These are phyloP conservation scores for Gerris lacustris DNA, from an alignment of 2,888 invertebrate genomes.

Conservation along the genomic window DNA sequence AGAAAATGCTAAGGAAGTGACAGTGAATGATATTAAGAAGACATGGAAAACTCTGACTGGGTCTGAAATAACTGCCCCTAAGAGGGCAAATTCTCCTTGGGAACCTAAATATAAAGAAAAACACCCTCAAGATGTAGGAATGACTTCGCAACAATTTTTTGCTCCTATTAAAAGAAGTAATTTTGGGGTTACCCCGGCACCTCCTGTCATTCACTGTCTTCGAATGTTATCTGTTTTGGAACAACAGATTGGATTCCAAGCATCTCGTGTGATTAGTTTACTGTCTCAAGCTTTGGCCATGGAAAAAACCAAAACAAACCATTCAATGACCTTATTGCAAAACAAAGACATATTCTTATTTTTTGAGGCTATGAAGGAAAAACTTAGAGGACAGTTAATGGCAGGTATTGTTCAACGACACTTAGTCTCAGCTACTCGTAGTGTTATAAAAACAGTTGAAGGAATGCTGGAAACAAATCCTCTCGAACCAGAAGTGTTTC, in stretches of 20 bases:
- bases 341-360: conserved; percentile 59
- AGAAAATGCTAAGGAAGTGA: conserved; percentile 30
- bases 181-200: conserved; percentile 22
- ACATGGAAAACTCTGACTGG: conserved; percentile 32
- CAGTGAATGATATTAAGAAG: conserved; percentile 31
- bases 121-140: conserved; percentile 10
- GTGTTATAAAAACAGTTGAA: conserved; percentile 63
- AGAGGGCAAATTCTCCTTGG: conserved; percentile 20
- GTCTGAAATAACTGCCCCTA: conserved; percentile 30
- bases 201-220: conserved; percentile 35
- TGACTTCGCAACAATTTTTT: conserved; percentile 20
- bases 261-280: conserved; percentile 63
- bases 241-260: conserved; percentile 69
- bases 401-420: conserved; percentile 51
- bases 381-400: conserved; percentile 63
- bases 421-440: conserved; percentile 58
- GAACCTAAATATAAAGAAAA: conserved; percentile 13
- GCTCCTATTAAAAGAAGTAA: conserved; percentile 5
- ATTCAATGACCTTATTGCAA: conserved; percentile 57
- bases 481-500: conserved; percentile 32
- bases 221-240: conserved; percentile 68
- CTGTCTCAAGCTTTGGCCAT: conserved; percentile 64
- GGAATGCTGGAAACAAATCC: conserved; percentile 54
- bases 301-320: conserved; percentile 48
- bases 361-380: conserved; percentile 75